phyloP scores from a whole-genome alignment of 2,113 vertebrate species.

The Meles meles region DNA sequence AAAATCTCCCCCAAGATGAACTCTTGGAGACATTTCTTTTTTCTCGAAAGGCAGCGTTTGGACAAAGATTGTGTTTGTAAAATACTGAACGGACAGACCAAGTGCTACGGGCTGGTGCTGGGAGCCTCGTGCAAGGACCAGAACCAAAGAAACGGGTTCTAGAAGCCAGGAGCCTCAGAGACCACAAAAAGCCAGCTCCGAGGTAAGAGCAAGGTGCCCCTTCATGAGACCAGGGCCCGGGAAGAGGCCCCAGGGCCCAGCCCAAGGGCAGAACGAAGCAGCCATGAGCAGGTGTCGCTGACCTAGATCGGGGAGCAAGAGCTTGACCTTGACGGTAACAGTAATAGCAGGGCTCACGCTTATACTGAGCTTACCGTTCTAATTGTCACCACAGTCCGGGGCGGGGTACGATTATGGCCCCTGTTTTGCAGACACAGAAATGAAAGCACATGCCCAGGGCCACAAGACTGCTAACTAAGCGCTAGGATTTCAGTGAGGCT shows the following conservation, averaged over 20 bases:
- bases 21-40: neutral
- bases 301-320: too few species aligned
- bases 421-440: neutral
- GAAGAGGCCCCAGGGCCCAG: neutral
- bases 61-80: neutral
- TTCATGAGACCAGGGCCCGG: neutral
- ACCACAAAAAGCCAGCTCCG: neutral
- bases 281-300: neutral
- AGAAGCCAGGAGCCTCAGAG: neutral
- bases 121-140: neutral
- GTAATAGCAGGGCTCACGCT: neutral
- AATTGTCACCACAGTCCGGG: neutral
- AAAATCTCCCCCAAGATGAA: neutral
- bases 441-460: neutral
- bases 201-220: neutral
- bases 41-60: neutral
- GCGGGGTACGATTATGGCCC: neutral
- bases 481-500: neutral
- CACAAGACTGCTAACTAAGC: neutral
- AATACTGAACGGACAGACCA: neutral
- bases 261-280: accelerated
- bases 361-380: neutral
- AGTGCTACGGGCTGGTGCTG: neutral
- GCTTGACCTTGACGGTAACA: neutral
- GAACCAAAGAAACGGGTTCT: neutral